Evolutionary conservation across 2,797 vertebrate species (phyloP).

Genomic region (Gila robusta): DNA sequence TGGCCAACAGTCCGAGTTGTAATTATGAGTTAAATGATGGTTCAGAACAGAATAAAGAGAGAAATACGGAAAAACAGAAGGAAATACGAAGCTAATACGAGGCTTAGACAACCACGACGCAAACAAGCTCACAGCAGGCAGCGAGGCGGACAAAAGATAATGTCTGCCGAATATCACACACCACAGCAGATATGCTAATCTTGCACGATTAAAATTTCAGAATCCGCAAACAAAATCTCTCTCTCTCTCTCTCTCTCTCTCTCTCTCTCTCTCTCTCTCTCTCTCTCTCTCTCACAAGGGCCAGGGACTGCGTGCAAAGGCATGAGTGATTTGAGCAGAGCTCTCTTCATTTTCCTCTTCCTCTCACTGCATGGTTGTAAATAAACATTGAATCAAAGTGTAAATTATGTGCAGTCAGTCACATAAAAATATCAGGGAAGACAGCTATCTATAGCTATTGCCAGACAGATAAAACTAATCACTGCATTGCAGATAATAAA

Average conservation of each 20-base stretch:
- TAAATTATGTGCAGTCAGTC: slow-evolving; percentile 51
- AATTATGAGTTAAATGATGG: too few relatives aligned
- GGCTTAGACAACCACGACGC: too few relatives aligned
- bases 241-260: not conserved
- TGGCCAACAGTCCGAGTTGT: too few relatives aligned
- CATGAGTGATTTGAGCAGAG: slow-evolving; percentile 42
- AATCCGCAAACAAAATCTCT: slow-evolving; percentile 40
- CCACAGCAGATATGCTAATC: slow-evolving; percentile 52
- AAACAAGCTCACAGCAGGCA: too few relatives aligned
- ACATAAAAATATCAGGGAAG: slow-evolving; percentile 56
- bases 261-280: not conserved
- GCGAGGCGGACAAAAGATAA: too few relatives aligned
- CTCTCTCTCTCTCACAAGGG: not conserved
- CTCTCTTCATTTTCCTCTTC: slow-evolving; percentile 38
- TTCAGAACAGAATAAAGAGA: too few relatives aligned
- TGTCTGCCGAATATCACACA: slow-evolving; percentile 26
- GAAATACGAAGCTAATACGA: too few relatives aligned
- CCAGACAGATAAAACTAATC: slow-evolving; percentile 75
- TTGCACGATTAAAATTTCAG: slow-evolving; percentile 18
- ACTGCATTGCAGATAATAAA: slow-evolving; percentile 82
- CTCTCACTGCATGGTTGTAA: slow-evolving; percentile 43
- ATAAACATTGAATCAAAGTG: slow-evolving; percentile 51
- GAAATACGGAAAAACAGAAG: too few relatives aligned
- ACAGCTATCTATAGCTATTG: slow-evolving; percentile 51
- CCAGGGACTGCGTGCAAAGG: slow-evolving; percentile 38